Evolutionary conservation across 2,797 vertebrate genomes (phyloP).

Genomic region (Threskiornis aethiopicus): DNA sequence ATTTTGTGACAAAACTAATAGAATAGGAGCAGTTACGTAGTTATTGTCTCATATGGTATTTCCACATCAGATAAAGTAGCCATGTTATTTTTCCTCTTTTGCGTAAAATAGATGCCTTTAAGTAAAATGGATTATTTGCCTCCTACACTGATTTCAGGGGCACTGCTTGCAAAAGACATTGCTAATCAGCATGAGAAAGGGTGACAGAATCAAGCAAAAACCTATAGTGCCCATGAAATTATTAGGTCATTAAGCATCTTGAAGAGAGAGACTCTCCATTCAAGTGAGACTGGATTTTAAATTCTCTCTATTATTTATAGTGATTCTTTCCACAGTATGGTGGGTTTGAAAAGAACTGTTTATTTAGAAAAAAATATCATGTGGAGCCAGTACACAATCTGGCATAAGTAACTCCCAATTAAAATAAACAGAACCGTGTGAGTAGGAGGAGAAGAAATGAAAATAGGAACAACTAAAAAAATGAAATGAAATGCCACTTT

Average conservation of each 20-base stretch:
- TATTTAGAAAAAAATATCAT: neutral
- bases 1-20: neutral
- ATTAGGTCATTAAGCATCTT: slow-evolving; percentile 16
- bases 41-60: neutral
- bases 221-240: slow-evolving; percentile 11
- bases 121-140: neutral
- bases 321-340: slow-evolving; percentile 4
- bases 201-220: neutral
- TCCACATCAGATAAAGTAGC: neutral
- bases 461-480: slow-evolving; percentile 44
- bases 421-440: slow-evolving; percentile 57
- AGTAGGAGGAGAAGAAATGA: slow-evolving; percentile 11
- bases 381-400: slow-evolving; percentile 36
- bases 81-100: neutral
- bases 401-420: slow-evolving; percentile 32
- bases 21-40: neutral
- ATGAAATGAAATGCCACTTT: slow-evolving; percentile 52
- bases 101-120: neutral
- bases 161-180: neutral
- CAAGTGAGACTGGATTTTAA: slow-evolving; percentile 34
- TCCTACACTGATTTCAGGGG: neutral
- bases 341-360: slow-evolving; percentile 42
- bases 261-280: slow-evolving; percentile 19
- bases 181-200: neutral
- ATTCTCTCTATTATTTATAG: slow-evolving; percentile 54